Evolutionary conservation across 2,888 invertebrate species (phyloP).

Genomic region (Agrochola lychnidis): DNA sequence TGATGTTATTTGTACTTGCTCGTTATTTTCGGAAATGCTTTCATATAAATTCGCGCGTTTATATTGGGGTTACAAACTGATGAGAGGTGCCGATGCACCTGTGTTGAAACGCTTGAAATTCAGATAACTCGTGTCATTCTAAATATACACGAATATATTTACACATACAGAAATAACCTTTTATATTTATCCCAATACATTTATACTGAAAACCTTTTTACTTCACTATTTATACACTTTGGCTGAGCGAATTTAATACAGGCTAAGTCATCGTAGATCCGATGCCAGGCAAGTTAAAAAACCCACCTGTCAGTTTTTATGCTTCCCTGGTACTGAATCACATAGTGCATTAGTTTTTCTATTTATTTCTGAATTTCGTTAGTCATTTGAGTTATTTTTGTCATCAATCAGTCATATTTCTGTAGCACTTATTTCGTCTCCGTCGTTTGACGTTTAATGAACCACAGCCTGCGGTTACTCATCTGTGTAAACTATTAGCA

Average conservation of each 20-base stretch:
- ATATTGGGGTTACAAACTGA: slow-evolving; percentile 49
- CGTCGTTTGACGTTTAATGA: slow-evolving; percentile 56
- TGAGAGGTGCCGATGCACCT: slow-evolving; percentile 60
- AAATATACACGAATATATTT: slow-evolving; percentile 66
- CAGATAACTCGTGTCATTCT: slow-evolving; percentile 67
- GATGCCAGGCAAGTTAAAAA: slow-evolving; percentile 61
- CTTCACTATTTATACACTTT: slow-evolving; percentile 46
- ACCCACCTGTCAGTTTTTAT: slow-evolving; percentile 61
- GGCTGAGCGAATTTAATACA: slow-evolving; percentile 50
- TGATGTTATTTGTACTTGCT: slow-evolving; percentile 25
- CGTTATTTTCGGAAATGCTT: slow-evolving; percentile 41
- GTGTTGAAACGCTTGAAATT: slow-evolving; percentile 63
- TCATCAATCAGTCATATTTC: slow-evolving; percentile 50
- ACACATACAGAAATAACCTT: slow-evolving; percentile 57
- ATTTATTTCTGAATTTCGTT: slow-evolving; percentile 60
- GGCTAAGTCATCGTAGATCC: slow-evolving; percentile 34
- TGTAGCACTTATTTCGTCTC: slow-evolving; percentile 51
- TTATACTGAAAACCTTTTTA: slow-evolving; percentile 53
- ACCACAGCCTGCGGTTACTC: slow-evolving; percentile 47
- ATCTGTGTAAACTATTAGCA: slow-evolving; percentile 37
- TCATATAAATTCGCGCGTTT: slow-evolving; percentile 45
- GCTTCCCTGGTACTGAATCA: slow-evolving; percentile 55
- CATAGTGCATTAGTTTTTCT: slow-evolving; percentile 54
- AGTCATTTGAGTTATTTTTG: slow-evolving; percentile 58
- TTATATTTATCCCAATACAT: slow-evolving; percentile 63